phyloP scores from a whole-genome alignment of 2,797 vertebrate species.

The Chelon auratus region DNA sequence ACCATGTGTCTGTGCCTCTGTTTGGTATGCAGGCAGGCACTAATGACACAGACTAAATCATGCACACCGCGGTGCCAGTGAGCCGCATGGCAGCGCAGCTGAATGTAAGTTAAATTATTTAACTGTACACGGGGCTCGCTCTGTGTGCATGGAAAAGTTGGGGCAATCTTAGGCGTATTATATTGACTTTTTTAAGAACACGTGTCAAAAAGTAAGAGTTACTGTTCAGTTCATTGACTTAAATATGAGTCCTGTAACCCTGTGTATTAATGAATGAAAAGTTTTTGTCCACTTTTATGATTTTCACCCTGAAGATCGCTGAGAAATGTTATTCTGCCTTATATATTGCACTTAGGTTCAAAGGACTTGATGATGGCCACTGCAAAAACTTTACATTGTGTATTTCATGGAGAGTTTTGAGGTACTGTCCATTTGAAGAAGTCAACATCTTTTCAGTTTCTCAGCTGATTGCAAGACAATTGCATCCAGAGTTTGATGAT shows the following conservation, averaged over 20 bases:
- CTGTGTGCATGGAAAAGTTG: slow-evolving; percentile 5
- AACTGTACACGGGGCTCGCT: slow-evolving; percentile 11
- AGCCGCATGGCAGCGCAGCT: slow-evolving; percentile 48
- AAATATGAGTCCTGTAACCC: too few species aligned
- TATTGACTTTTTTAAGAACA: not conserved
- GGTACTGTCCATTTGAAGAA: not conserved
- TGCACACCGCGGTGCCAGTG: slow-evolving; percentile 50
- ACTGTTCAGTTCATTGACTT: not conserved
- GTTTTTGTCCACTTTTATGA: not conserved
- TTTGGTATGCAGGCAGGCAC: slow-evolving; percentile 47
- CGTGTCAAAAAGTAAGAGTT: not conserved
- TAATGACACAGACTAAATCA: slow-evolving; percentile 42
- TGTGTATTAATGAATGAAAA: too few species aligned
- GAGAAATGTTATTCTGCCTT: not conserved
- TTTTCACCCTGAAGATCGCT: not conserved
- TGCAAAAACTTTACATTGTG: not conserved
- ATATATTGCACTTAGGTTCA: not conserved
- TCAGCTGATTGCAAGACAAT: not conserved
- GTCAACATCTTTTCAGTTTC: not conserved
- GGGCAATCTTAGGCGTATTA: not conserved
- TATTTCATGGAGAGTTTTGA: not conserved
- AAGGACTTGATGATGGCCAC: not conserved
- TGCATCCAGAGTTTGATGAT: not conserved
- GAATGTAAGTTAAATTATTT: slow-evolving; percentile 10
- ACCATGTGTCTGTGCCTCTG: slow-evolving; percentile 20